Percentiles rank a stretch among this genome's conserved stretches.
These are phyloP conservation scores for Cynoglossus semilaevis DNA, from an alignment of 2,113 vertebrate species.

Conservation along the genomic window DNA sequence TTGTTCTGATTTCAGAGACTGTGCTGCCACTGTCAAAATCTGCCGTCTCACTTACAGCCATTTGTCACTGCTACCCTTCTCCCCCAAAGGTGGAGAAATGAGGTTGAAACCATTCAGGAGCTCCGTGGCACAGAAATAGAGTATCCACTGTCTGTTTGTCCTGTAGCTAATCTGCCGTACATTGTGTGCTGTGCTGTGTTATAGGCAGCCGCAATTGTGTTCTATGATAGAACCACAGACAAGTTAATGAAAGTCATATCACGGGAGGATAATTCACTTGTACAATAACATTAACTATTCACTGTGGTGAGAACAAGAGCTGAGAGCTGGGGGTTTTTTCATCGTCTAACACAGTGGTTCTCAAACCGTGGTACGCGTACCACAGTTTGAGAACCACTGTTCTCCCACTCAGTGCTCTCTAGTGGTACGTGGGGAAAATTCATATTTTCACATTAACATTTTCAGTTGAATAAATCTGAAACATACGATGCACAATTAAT, in stretches of 20 bases:
- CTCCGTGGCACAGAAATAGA: constrained; percentile 64
- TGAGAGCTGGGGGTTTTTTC: too few relatives aligned
- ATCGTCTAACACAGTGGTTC: too few relatives aligned
- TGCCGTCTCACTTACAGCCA: constrained; percentile 40
- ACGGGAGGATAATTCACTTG: constrained; percentile 42
- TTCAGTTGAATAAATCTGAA: too few relatives aligned
- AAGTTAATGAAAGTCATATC: constrained; percentile 17
- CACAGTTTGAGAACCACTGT: too few relatives aligned
- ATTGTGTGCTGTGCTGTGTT: constrained; percentile 35
- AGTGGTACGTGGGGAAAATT: too few relatives aligned
- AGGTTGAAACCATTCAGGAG: constrained; percentile 63
- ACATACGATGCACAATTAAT: too few relatives aligned
- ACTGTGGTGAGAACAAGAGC: constrained; percentile 15
- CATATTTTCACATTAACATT: too few relatives aligned
- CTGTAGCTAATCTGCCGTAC: constrained; percentile 50
- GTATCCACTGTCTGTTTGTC: constrained; percentile 55
- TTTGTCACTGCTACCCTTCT: constrained; percentile 66
- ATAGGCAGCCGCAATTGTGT: constrained; percentile 26
- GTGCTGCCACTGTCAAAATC: constrained; percentile 22
- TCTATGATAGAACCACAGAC: constrained; percentile 10
- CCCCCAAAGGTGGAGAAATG: constrained; percentile 60
- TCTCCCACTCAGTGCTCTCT: too few relatives aligned
- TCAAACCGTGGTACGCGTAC: too few relatives aligned
- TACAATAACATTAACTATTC: not conserved
- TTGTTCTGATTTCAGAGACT: constrained; percentile 61